A percentile compares a stretch with the other conserved stretches of the same genome.
These are phyloP conservation scores for Podabrus alpinus DNA, from an alignment of 2,888 invertebrate genomes.

Conservation along the genomic window DNA sequence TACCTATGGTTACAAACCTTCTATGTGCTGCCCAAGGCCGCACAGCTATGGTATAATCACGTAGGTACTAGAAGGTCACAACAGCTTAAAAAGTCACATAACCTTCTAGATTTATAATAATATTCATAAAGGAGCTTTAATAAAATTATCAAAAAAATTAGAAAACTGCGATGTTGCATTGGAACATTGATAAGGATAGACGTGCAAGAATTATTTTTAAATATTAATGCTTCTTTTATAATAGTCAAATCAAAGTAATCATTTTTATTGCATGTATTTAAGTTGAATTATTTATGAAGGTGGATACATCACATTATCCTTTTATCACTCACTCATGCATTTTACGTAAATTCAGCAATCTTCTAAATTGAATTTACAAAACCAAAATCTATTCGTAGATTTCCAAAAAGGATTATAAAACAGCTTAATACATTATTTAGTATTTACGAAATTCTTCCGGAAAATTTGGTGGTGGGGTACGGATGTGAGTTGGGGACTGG, in stretches of 20 bases:
- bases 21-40: no score
- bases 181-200: no score
- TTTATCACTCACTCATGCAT: not conserved
- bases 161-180: no score
- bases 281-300: not conserved
- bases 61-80: no score
- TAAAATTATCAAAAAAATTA: no score
- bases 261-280: not conserved
- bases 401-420: not conserved
- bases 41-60: no score
- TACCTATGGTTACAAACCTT: no score
- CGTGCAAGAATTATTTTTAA: no score
- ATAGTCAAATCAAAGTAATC: not conserved
- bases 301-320: not conserved
- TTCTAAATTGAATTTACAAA: not conserved
- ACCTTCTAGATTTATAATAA: no score
- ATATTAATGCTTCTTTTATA: not conserved
- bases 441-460: not conserved
- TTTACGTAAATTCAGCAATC: not conserved
- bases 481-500: constrained; percentile 7
- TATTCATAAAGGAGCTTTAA: no score
- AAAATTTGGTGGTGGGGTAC: constrained; percentile 12
- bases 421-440: not conserved
- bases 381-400: not conserved
- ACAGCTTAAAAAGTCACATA: no score